Percentiles rank a stretch among this genome's conserved stretches.
Evolutionary conservation across 1,140 invertebrate genomes (phyloP).

Genomic region (Coelopa frigida): DNA sequence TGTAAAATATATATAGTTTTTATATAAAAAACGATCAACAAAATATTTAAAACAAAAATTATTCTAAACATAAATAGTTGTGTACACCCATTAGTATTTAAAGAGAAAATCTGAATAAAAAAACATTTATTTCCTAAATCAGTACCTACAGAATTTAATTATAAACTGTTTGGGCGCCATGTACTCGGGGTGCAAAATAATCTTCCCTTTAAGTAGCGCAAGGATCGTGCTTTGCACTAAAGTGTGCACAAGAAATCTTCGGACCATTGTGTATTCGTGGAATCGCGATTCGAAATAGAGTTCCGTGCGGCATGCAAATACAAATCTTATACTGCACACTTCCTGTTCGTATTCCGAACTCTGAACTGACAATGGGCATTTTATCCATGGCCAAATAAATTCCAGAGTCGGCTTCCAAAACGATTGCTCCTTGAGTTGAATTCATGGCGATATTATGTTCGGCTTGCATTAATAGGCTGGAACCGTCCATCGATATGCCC

Average conservation of each 20-base stretch:
- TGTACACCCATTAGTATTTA: too few species aligned
- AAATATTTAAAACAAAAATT: too few species aligned
- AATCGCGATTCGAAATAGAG: conserved; percentile 68
- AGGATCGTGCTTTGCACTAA: conserved; percentile 61
- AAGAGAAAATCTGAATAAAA: too few species aligned
- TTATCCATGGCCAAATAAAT: conserved; percentile 64
- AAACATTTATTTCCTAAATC: too few species aligned
- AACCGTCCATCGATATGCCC: conserved; percentile 57
- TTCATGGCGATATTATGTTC: conserved; percentile 69
- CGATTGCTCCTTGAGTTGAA: conserved; percentile 69
- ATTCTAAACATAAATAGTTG: too few species aligned
- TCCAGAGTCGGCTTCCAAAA: conserved; percentile 62
- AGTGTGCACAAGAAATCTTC: conserved; percentile 57
- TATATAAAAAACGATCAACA: too few species aligned
- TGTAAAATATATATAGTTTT: too few species aligned
- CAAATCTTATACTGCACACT: conserved; percentile 72
- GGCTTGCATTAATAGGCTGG: conserved; percentile 59
- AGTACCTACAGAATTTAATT: too few species aligned
- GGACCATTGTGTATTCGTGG: conserved; percentile 48
- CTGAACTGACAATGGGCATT: conserved; percentile 58
- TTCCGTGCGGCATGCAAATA: conserved; percentile 79
- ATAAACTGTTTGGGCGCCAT: too few species aligned
- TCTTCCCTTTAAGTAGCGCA: too few species aligned
- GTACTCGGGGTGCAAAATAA: too few species aligned
- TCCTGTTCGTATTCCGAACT: conserved; percentile 44